Evolutionary conservation across 1,140 invertebrate species (phyloP), one percentile per base, ranked within the genome.

Genomic region (Sinella curviseta): DNA sequence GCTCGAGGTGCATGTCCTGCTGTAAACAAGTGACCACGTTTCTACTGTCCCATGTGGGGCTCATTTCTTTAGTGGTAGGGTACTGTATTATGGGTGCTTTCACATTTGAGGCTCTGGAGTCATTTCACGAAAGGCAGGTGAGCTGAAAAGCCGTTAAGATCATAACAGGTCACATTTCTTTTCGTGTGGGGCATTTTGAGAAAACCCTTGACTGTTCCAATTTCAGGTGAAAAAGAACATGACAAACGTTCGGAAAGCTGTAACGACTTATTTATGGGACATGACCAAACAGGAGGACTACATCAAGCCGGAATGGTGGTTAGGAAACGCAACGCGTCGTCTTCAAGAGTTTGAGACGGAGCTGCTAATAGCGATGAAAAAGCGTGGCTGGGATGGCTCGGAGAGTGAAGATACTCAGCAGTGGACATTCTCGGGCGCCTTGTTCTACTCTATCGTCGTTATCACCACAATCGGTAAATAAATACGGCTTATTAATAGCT

Each of bases 391-490:
- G 93, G 95, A 97, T 86, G 96, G 96, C 54, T 91, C 91, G 82
- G 95, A 97, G 87, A 92, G 92, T 82, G 88, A 89, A 8, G 87
- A 90, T 14, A 91, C 90, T 81, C 91, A 92, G 77, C 94, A 96
- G 85, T 97, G 95, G 95, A 95, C 94, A 0, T 94, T 96, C 85
- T 91, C 93, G 17, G 96, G 96, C 1, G 94, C 95, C 0, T 90
- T 98, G 1, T 97, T 98, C 87, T 99, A 98, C 88, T 97, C 95
- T 77, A 95, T 99, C 83, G 98, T 98, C 83, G 96, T 98, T 12
- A 54, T 75, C 57, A 55, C 83, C 20, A 83, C 83, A 60, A 83
- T 83, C 36, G 83, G 83, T 83, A 81, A 82, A 80, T 16, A n/a
- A 60, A 3, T n/a, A n/a, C n/a, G n/a, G n/a, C n/a, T n/a, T 48